These are phyloP conservation scores for Adela reaumurella DNA, from an alignment of 2,888 invertebrate species.

Conservation along the genomic window DNA sequence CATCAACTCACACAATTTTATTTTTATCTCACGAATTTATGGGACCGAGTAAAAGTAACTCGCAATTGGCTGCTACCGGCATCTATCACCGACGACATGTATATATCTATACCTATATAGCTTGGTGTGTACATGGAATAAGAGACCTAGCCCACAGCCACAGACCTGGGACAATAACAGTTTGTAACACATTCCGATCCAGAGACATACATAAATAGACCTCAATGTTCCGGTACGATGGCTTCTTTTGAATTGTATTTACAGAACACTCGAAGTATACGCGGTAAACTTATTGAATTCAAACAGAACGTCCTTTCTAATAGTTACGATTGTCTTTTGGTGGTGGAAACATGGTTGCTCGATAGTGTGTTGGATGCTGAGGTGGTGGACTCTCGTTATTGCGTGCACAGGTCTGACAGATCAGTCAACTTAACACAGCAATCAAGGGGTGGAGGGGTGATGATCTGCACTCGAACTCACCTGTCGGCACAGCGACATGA, in stretches of 20 bases:
- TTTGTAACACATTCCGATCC: too few relatives aligned
- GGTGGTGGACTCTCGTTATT: not conserved
- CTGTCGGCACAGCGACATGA: not conserved
- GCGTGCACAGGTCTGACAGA: not conserved
- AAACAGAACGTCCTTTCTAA: not conserved
- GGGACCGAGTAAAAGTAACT: too few relatives aligned
- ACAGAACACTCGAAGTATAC: not conserved
- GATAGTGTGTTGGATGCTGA: not conserved
- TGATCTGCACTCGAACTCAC: not conserved
- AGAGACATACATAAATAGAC: too few relatives aligned
- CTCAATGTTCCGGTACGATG: not conserved
- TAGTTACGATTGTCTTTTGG: not conserved
- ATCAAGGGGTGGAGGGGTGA: not conserved
- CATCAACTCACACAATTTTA: too few relatives aligned
- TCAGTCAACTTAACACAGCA: not conserved
- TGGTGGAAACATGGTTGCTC: not conserved
- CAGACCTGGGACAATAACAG: not conserved
- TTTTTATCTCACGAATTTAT: too few relatives aligned
- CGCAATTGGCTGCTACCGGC: too few relatives aligned
- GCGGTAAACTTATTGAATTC: not conserved
- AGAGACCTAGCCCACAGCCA: too few relatives aligned
- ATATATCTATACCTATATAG: too few relatives aligned
- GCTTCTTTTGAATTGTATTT: not conserved
- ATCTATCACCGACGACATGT: too few relatives aligned
- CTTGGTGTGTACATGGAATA: too few relatives aligned